Conservation (phyloP, 2,888 invertebrate species). For the Synanthedon formicaeformis region DNA sequence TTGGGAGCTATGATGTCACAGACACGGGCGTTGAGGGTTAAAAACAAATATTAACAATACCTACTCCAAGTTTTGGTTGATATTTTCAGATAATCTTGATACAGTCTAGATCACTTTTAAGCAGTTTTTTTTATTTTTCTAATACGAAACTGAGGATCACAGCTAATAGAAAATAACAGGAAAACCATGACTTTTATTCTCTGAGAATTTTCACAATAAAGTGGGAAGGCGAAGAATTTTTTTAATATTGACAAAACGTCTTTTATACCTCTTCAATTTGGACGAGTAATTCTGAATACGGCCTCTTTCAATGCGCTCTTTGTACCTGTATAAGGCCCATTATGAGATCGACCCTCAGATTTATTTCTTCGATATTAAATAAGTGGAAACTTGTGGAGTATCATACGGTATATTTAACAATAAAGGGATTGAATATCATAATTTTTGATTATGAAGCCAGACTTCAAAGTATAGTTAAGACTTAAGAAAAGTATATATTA, state of each 20-base stretch:
- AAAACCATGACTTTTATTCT: slow-evolving; percentile 16
- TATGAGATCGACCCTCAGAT: slow-evolving; percentile 18
- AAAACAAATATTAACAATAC: too few species aligned
- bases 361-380: slow-evolving; percentile 17
- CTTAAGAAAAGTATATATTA: too few species aligned
- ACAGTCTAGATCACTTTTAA: too few species aligned
- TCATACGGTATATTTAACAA: too few species aligned
- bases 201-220: slow-evolving; percentile 7
- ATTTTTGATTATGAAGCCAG: too few species aligned
- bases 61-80: too few species aligned
- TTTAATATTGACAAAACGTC: slow-evolving; percentile 38
- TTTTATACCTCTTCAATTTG: slow-evolving; percentile 30
- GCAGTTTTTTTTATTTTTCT: too few species aligned
- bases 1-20: too few species aligned
- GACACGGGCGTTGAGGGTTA: too few species aligned
- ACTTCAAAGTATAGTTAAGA: too few species aligned
- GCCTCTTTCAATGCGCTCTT: background rate
- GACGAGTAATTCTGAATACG: slow-evolving; percentile 24
- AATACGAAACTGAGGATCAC: background rate
- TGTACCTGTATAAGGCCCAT: slow-evolving; percentile 6
- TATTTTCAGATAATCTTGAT: too few species aligned
- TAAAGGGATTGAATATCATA: too few species aligned
- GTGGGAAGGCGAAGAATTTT: slow-evolving; percentile 14
- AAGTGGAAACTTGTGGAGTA: slow-evolving; percentile 11
- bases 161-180: slow-evolving; percentile 8